Evolutionary conservation across 2,113 vertebrate genomes (phyloP).

Genomic region (Menidia beryllina): DNA sequence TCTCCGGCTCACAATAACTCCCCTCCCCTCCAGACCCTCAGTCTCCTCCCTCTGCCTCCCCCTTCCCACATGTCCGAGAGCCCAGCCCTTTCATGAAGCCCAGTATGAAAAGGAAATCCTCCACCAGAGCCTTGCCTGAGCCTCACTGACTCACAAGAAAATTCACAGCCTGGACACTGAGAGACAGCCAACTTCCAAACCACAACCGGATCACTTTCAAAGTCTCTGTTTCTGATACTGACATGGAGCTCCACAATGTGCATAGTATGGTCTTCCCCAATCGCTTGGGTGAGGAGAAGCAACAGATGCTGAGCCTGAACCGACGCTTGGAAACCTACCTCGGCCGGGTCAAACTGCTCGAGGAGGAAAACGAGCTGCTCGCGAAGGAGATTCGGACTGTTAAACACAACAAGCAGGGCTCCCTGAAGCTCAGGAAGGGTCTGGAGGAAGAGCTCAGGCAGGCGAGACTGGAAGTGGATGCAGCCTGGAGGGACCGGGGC

Average conservation of each 20-base stretch:
- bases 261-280: conserved; percentile 25
- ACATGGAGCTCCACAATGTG: conserved; percentile 73
- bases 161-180: conserved; percentile 28
- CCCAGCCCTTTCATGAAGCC: conserved; percentile 67
- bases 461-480: conserved; percentile 81
- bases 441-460: conserved; percentile 84
- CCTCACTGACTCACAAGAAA: conserved; percentile 25
- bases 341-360: conserved; percentile 88
- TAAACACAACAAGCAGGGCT: conserved; percentile 62
- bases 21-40: conserved; percentile 19
- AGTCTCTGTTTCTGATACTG: conserved; percentile 8
- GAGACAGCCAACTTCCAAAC: conserved; percentile 20
- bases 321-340: conserved; percentile 90
- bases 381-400: conserved; percentile 82
- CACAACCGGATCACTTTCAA: conserved; percentile 8
- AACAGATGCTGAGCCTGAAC: conserved; percentile 95
- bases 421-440: conserved; percentile 35
- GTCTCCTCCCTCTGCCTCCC: conserved; percentile 52
- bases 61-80: conserved; percentile 43
- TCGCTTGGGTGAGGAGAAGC: conserved; percentile 84
- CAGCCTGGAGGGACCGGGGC: conserved; percentile 84
- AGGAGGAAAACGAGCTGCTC: conserved; percentile 89
- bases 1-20: conserved; percentile 12
- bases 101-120: conserved; percentile 73
- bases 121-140: conserved; percentile 48